Evolutionary conservation across 2,888 invertebrate genomes (phyloP), one percentile per base, ranked within the genome.

Genomic region (Vanessa cardui): DNA sequence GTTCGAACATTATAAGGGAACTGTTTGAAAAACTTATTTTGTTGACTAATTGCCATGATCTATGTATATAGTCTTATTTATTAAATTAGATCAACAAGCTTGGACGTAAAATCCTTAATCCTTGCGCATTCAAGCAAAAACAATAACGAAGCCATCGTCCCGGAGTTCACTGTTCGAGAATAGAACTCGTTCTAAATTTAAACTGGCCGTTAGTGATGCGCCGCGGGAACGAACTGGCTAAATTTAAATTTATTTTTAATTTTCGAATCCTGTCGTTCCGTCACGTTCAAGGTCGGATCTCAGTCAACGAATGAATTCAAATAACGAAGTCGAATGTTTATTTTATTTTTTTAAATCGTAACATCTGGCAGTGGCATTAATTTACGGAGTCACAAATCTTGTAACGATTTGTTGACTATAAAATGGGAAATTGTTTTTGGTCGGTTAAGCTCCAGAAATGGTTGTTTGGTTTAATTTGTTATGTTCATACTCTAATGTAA

Each of bases 121-220:
- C 69, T 68, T 68, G 65, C 58, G 66, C 69, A 71, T 70, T 70
- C 64, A 62, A 72, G 75, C 85, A 88, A 88, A 89, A 90, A 88
- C 86, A 88, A 90, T 85, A 87, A 88, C 86, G 73, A 83, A 84
- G 86, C 84, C 88, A 88, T 87, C 87, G 88, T 80, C 86, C 88
- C 86, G 81, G 88, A 88, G 90, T 91, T 90, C 88, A 89, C 76
- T 80, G 88, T 82, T 86, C 90, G 83, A 85, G 88, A 91, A 91
- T 92, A 90, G 92, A 89, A 87, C 84, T 76, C 79, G 82, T 86
- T 90, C 91, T 90, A 91, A 85, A 87, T 89, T 85, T 91, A 90
- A 88, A 89, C 83, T 69, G 77, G 85, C 85, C 85, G 90, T 88
- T 90, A 88, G 87, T 81, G 87, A 85, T 85, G 87, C 87, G 84